phyloP scores from a whole-genome alignment of 2,797 vertebrate species.

The Australoheros facetus region DNA sequence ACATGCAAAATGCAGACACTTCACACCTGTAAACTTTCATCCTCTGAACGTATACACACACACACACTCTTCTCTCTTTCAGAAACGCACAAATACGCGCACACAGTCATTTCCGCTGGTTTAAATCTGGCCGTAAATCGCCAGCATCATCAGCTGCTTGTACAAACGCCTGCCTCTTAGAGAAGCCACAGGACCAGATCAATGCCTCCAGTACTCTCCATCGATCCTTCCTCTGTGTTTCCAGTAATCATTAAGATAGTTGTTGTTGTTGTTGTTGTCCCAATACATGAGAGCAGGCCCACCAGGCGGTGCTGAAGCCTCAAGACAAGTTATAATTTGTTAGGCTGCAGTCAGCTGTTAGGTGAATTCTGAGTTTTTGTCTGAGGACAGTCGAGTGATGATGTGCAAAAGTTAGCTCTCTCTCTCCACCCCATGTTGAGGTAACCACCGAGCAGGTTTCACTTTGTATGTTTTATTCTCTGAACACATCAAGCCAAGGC shows the following conservation, averaged over 20 bases:
- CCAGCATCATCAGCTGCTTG: constrained; percentile 51
- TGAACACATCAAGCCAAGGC: constrained; percentile 53
- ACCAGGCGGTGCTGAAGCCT: constrained; percentile 6
- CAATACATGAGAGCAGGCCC: not conserved
- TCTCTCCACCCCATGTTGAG: constrained; percentile 12
- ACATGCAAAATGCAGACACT: constrained; percentile 15
- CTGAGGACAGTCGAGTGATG: constrained; percentile 5
- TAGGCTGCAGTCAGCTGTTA: not conserved
- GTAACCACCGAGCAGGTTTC: constrained; percentile 4
- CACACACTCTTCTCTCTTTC: constrained; percentile 24
- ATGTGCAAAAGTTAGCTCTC: constrained; percentile 1
- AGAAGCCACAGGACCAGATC: constrained; percentile 46
- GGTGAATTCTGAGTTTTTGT: constrained; percentile 1
- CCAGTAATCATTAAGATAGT: constrained; percentile 40
- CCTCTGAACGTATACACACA: constrained; percentile 12
- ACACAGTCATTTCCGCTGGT: not conserved
- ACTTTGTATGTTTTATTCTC: constrained; percentile 27
- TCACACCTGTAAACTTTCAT: constrained; percentile 43
- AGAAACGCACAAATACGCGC: constrained; percentile 6
- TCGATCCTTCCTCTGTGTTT: constrained; percentile 33
- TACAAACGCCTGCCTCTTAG: constrained; percentile 59
- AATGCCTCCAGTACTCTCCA: constrained; percentile 20
- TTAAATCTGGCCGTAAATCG: constrained; percentile 18
- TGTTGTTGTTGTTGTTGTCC: not conserved
- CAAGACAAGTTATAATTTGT: not conserved